A percentile compares a stretch with the other conserved stretches of the same genome.
Conservation (phyloP, 2,113 vertebrate genomes). For the Calyptomena viridis region DNA sequence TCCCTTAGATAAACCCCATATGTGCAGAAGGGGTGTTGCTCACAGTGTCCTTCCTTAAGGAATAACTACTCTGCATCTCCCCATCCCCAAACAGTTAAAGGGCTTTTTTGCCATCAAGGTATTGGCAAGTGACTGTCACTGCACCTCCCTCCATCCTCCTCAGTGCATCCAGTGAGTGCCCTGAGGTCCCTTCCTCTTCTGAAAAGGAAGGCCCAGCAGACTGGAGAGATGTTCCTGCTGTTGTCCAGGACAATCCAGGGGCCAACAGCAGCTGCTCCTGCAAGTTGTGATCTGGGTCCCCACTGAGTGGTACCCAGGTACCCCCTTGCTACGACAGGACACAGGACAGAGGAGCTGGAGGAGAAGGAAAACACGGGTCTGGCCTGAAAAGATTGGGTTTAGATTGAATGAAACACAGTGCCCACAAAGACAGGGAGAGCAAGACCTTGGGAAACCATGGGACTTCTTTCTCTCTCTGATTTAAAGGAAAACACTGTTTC, state of each 20-base stretch:
- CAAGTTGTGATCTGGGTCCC: not conserved
- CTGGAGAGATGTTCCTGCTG: not conserved
- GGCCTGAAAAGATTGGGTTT: slow-evolving; percentile 16
- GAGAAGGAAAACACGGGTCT: not conserved
- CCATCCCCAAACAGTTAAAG: not conserved
- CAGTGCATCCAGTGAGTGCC: not conserved
- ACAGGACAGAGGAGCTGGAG: not conserved
- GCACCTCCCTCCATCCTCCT: not conserved
- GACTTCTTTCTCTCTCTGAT: slow-evolving; percentile 1
- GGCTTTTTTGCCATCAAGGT: not conserved
- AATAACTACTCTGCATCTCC: not conserved
- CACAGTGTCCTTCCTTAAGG: not conserved
- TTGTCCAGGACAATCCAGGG: not conserved
- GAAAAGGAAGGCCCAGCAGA: not conserved
- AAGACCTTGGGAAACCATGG: slow-evolving; percentile 2
- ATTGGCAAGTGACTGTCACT: not conserved
- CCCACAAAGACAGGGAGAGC: not conserved
- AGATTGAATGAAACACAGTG: slow-evolving; percentile 2
- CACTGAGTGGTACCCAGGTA: not conserved
- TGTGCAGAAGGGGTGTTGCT: not conserved
- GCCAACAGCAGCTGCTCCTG: not conserved
- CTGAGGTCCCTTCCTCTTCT: not conserved
- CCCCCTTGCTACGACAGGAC: not conserved
- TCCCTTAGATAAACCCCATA: not conserved
- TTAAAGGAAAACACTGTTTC: slow-evolving; percentile 56